phyloP scores from a whole-genome alignment of 2,888 invertebrate genomes.

The Caenorhabditis sp. region DNA sequence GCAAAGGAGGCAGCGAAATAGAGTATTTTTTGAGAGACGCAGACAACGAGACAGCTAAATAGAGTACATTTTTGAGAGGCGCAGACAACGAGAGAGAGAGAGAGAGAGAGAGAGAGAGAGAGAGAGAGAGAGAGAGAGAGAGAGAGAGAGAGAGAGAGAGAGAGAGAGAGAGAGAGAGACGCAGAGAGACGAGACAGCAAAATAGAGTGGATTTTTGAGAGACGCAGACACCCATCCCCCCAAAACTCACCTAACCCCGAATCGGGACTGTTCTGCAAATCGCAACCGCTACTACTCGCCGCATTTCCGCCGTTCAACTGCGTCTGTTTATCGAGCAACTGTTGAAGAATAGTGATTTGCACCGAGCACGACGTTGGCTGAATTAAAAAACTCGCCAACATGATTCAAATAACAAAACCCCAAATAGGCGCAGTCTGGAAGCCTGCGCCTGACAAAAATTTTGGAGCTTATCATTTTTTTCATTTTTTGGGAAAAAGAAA shows the following conservation, averaged over 20 bases:
- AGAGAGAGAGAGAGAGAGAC: too few species aligned
- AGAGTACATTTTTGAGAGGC: neutral
- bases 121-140: too few species aligned
- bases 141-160: too few species aligned
- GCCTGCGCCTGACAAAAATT: neutral
- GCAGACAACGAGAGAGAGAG: neutral
- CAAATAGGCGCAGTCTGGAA: too few species aligned
- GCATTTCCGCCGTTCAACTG: slow-evolving; percentile 8
- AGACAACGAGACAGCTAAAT: neutral
- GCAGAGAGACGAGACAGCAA: too few species aligned
- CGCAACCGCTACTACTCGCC: neutral
- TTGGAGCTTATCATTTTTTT: neutral
- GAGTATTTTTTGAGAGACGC: neutral
- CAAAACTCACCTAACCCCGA: slow-evolving; percentile 41
- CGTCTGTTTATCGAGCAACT: slow-evolving; percentile 27
- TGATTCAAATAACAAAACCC: neutral
- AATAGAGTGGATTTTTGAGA: too few species aligned
- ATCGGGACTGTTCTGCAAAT: slow-evolving; percentile 27
- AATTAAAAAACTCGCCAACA: slow-evolving; percentile 4
- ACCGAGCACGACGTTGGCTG: slow-evolving; percentile 44
- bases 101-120: too few species aligned
- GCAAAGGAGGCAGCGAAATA: neutral
- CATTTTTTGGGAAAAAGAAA: neutral
- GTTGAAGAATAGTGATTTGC: slow-evolving; percentile 40
- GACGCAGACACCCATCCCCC: too few species aligned